Percentiles rank a stretch among this genome's conserved stretches.
phyloP scores from a whole-genome alignment of 1,140 invertebrate genomes.

The Cheumatopsyche charites region DNA sequence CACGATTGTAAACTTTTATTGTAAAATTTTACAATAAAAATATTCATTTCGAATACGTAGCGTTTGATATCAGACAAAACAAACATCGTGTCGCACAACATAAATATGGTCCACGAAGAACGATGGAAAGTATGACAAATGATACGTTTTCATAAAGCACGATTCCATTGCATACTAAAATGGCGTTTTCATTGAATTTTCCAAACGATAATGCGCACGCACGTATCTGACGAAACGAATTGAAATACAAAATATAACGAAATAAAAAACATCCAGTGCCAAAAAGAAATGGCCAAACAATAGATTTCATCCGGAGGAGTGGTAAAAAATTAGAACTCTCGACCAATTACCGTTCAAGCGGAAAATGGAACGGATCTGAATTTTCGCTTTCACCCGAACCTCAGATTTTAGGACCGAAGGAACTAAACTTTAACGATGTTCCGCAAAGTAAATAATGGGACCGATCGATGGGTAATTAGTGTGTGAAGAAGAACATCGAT shows the following conservation, averaged over 20 bases:
- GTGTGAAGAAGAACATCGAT: too few species aligned
- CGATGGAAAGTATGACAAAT: too few species aligned
- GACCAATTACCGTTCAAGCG: conserved; percentile 40
- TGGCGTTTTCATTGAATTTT: neutral
- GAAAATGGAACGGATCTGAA: conserved; percentile 35
- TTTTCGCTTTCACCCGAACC: conserved; percentile 45
- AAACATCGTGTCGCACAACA: too few species aligned
- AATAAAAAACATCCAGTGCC: neutral
- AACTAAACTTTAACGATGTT: neutral
- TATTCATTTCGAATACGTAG: too few species aligned
- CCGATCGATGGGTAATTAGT: too few species aligned
- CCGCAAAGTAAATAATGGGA: too few species aligned
- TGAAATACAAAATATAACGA: too few species aligned
- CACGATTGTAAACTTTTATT: too few species aligned
- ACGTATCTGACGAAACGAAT: conserved; percentile 20
- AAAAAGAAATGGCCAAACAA: conserved; percentile 41
- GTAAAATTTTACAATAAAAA: too few species aligned
- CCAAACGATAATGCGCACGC: conserved; percentile 13
- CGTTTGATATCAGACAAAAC: too few species aligned
- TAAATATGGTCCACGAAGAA: too few species aligned
- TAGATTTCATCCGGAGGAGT: conserved; percentile 29
- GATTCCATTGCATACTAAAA: neutral
- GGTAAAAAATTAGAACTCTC: conserved; percentile 31
- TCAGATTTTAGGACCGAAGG: conserved; percentile 10
- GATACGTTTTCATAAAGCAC: too few species aligned